Base-by-base conservation (phyloP, 2,797 vertebrate genomes). In the Poecilia wingei region DNA sequence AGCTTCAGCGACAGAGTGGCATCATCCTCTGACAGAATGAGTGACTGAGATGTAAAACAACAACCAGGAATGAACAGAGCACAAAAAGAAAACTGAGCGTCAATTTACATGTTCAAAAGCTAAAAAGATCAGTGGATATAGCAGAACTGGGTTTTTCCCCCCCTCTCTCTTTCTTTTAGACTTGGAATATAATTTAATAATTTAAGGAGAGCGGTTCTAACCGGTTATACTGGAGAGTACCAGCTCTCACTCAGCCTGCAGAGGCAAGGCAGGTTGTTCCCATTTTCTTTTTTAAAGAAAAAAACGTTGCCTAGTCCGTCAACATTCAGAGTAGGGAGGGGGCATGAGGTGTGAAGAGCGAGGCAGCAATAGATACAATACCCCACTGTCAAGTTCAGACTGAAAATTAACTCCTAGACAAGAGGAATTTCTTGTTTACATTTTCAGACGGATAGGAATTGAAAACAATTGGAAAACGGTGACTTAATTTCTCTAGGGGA, bases 171-270 rank as follows among this genome's bases (percentile, higher is more conserved):
- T 53, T 53, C 49, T 61, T 6, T 43, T 10, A 28, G 64, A 70
- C 83, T 76, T 33, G 43, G 78, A 78, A 90, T 46, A 88, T 86
- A 88, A 95, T 92, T 92, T 90, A 92, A 94, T 94, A 89, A 93
- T 92, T 94, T 89, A 94, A 85, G 70, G 78, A 91, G 91, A 92
- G 94, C 91, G 74, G 94, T 94, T 95, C 79, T 55, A 95, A 92
- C 95, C 91, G 93, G 94, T 94, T 93, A 83, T 75, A 82, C 84
- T 81, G 39, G 91, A 85, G 49, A 80, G 84, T 80, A 78, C 87
- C 74, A 82, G 84, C 84, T 84, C 83, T 77, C 47, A 4, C 74
- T 80, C 77, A 68, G 84, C 86, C 86, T 83, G 87, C 84, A 80
- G 82, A 86, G 83, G 79, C 86, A 84, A 36, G 51, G 76, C 75